Conservation (phyloP, 2,888 invertebrate species). For the Macaria liturata region DNA sequence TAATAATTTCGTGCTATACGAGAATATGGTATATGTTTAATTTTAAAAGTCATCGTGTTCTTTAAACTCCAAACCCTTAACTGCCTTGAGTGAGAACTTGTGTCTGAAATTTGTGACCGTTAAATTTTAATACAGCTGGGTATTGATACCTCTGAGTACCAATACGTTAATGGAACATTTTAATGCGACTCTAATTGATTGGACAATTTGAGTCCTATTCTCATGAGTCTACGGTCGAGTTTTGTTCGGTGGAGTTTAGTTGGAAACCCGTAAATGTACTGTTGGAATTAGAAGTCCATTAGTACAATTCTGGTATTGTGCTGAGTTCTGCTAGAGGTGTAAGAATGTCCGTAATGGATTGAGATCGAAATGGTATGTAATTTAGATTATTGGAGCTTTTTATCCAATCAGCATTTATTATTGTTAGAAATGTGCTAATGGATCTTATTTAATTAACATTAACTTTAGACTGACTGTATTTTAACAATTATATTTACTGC, state of each 20-base stretch:
- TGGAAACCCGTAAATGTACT: slow-evolving; percentile 20
- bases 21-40: too few species aligned
- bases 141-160: slow-evolving; percentile 18
- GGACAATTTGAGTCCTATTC: slow-evolving; percentile 1
- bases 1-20: too few species aligned
- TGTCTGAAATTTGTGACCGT: slow-evolving; percentile 41
- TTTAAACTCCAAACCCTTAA: slow-evolving; percentile 37
- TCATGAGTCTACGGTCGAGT: background rate
- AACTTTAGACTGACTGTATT: too few species aligned
- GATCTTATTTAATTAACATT: too few species aligned
- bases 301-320: slow-evolving; percentile 22
- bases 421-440: too few species aligned
- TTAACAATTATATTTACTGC: too few species aligned
- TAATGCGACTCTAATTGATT: too few species aligned
- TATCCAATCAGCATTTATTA: slow-evolving; percentile 1
- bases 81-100: slow-evolving; percentile 41
- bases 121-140: slow-evolving; percentile 32
- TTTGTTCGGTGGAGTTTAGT: background rate
- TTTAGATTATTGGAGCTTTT: slow-evolving; percentile 16
- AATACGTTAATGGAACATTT: too few species aligned
- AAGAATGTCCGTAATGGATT: slow-evolving; percentile 24
- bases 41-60: too few species aligned
- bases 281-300: slow-evolving; percentile 23
- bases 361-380: slow-evolving; percentile 15
- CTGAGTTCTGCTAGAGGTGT: slow-evolving; percentile 18